Evolutionary conservation across 37 sponge, comb jelly and placozoan species (phyloP).

Genomic region (Cliona cf. orientalis): DNA sequence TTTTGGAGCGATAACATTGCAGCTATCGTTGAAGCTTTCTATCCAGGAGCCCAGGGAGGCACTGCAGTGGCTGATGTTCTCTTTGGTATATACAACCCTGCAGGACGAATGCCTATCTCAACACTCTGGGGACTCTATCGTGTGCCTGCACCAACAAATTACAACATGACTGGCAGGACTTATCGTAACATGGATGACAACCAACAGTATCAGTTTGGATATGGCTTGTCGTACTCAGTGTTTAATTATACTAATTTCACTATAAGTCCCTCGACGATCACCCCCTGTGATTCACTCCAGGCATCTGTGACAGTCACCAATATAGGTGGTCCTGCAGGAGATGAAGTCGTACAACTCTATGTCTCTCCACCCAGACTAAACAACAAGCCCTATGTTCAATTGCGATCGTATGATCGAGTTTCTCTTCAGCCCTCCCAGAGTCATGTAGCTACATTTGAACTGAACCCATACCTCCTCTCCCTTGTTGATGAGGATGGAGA

Average conservation of each 20-base stretch:
- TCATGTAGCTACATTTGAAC: slow-evolving; percentile 4
- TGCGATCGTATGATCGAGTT: slow-evolving; percentile 49
- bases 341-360: slow-evolving; percentile 71
- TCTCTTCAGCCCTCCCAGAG: neutral
- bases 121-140: neutral
- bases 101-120: slow-evolving; percentile 62
- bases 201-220: slow-evolving; percentile 59
- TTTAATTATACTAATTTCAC: slow-evolving; percentile 42
- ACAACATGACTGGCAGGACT: slow-evolving; percentile 64
- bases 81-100: slow-evolving; percentile 63
- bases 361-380: slow-evolving; percentile 21
- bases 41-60: no score
- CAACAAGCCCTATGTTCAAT: slow-evolving; percentile 3
- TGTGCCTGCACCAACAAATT: slow-evolving; percentile 20
- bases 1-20: no score
- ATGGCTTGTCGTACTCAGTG: slow-evolving; percentile 51
- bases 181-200: slow-evolving; percentile 36
- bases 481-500: slow-evolving; percentile 52
- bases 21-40: no score
- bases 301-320: slow-evolving; percentile 48
- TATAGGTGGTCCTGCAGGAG: slow-evolving; percentile 43
- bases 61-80: slow-evolving; percentile 56
- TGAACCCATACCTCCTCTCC: slow-evolving; percentile 52
- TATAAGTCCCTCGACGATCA: slow-evolving; percentile 13
- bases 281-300: slow-evolving; percentile 25